Base-by-base conservation (phyloP, 2,113 vertebrate genomes). In the Sinocyclocheilus grahami region DNA sequence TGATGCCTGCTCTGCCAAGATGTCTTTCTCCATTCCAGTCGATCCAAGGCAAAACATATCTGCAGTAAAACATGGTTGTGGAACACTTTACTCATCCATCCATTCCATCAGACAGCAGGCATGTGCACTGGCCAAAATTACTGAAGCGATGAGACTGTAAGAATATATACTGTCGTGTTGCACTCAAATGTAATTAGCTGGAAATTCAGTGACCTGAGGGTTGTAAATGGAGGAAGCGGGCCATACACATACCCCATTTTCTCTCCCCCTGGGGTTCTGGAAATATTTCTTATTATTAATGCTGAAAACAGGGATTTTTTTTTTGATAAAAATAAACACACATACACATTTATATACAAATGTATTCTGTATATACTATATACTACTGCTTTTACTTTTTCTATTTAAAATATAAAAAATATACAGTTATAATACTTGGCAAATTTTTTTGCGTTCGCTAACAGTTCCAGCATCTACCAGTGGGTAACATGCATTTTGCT, bases 191-290 rank as follows among this genome's bases (percentile, higher is more conserved):
- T 84, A 86, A 88, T 89, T 78, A 88, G 22, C 30, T 75, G 78
- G n/a, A 89, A 82, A 88, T 85, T 62, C 24, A 11, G 60, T 88
- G 87, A 86, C 87, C 87, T 37, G 77, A 39, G 85, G 60, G 72
- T 51, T 30, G 85, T 78, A 83, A 83, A 86, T 48, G 46, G 82
- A 85, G 75, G 58, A 39, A 79, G 77, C 86, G 5, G 16, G 67
- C 75, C 60, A 71, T 84, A 65, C 18, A 24, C 13, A 53, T 46
- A 58, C 53, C 71, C 82, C 80, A 82, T 86, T 67, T 86, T 85
- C 51, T 78, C 48, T 86, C 82, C 80, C 79, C 7, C 63, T 69
- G 69, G 77, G 82, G 27, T 86, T 84, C 39, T 72, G 24, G 30
- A 39, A 39, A 39, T 39, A 39, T 39, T 39, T 39, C 39, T 39